Percentiles rank a stretch among this genome's conserved stretches.
Conservation (phyloP, 2,888 invertebrate species). For the Philhelius pedissequus region DNA sequence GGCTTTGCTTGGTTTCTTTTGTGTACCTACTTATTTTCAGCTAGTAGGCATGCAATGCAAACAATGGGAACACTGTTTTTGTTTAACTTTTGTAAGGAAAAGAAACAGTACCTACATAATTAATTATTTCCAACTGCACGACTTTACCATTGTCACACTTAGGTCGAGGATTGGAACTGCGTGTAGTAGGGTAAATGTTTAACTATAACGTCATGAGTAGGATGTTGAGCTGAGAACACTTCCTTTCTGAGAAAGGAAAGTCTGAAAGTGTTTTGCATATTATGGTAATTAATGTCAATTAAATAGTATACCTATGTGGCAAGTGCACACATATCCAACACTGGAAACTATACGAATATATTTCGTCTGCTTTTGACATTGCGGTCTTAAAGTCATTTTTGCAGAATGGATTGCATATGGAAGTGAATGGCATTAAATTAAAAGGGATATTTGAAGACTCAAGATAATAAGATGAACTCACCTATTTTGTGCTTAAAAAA, state of each 20-base stretch:
- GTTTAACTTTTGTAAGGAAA: constrained; percentile 13
- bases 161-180: background rate
- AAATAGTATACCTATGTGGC: background rate
- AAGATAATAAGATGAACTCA: no score
- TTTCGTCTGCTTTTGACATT: background rate
- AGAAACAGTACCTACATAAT: constrained; percentile 22
- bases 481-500: no score
- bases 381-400: background rate
- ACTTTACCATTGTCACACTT: constrained; percentile 25
- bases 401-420: background rate
- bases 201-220: constrained; percentile 1
- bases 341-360: background rate
- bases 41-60: background rate
- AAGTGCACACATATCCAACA: background rate
- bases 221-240: background rate
- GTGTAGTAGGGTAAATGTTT: constrained; percentile 37
- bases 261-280: background rate
- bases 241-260: background rate
- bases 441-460: no score
- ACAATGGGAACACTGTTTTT: background rate
- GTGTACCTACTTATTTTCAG: background rate
- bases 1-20: background rate
- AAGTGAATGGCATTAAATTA: no score
- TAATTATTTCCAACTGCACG: constrained; percentile 51
- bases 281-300: constrained; percentile 13